Evolutionary conservation across 1,140 invertebrate species (phyloP), one percentile per base, ranked within the genome.

Genomic region (Drosophila equinoxialis): DNA sequence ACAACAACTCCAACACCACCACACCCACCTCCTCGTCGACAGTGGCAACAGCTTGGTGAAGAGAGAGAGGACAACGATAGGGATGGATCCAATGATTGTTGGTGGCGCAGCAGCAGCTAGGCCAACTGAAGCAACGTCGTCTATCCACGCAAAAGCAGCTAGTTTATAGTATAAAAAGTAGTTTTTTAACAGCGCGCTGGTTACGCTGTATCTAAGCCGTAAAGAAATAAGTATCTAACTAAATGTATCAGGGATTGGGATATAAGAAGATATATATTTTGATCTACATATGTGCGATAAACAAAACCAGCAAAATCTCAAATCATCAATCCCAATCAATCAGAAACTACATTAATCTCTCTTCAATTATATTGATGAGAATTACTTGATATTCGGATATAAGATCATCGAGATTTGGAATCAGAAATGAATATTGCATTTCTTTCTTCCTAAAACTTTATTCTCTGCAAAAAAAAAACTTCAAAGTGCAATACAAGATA

Each of bases 401-500:
- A 20, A 51, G 17, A 51, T 20, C 8, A 23, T 20, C 8, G 45
- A 51, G 45, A 51, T 51, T 30, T 7, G 45, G 45, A 51, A 51
- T 51, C 45, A 11, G 45, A 51, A 51, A 23, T 51, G 17, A 51
- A 23, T 51, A 51, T 23, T 51, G 33, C 37, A 68, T 41, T 51
- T 57, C 48, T 67, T 65, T 58, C 60, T 63, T 64, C 58, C 42
- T 42, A 33, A 69, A n/a, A 35, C 37, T 30, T 30, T 30, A 30
- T 63, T 23, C 30, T 20, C 68, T 79, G 70, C 68, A 71, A 74
- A 26, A 0, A 26, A 26, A 26, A 30, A 6, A 63, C 70, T 74
- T 83, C 68, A 71, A 87, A 76, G 83, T 86, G 83, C 83, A 86
- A 86, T 86, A 86, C 77, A 71, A 71, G 70, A 59, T 72, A 68